A percentile compares a stretch with the other conserved stretches of the same genome.
Conservation (phyloP, 2,113 vertebrate species). For the Scolopax mira region DNA sequence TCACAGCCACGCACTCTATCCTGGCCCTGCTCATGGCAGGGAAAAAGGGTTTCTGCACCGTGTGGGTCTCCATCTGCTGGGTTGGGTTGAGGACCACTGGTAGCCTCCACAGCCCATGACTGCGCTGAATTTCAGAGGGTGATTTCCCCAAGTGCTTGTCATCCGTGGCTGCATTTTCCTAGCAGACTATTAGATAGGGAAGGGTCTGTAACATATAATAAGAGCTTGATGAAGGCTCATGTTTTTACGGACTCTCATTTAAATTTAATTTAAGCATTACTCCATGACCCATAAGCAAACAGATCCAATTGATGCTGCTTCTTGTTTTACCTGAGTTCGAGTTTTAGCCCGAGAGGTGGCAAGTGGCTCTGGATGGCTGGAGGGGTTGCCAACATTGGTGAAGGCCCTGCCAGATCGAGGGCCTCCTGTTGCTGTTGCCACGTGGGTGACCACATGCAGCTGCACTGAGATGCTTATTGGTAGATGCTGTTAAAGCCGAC, state of each 20-base stretch:
- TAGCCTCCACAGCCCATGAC: not conserved
- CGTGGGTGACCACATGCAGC: accelerated
- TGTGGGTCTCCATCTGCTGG: not conserved
- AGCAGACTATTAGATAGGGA: not conserved
- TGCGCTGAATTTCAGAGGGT: not conserved
- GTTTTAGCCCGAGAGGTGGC: not conserved
- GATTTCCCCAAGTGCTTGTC: not conserved
- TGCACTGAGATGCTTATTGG: not conserved
- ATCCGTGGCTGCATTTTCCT: not conserved
- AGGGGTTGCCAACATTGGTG: not conserved
- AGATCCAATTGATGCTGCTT: not conserved
- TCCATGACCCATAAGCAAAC: not conserved
- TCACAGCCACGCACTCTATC: not conserved
- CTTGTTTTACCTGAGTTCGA: not conserved
- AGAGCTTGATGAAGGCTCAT: not conserved
- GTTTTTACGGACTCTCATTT: not conserved
- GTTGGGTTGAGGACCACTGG: not conserved
- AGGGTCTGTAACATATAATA: not conserved
- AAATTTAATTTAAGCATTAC: not conserved
- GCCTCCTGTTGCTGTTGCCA: not conserved
- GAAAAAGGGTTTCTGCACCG: not conserved
- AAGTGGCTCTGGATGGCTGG: not conserved
- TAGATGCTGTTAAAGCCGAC: not conserved
- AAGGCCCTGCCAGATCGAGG: not conserved
- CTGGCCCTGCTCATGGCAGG: not conserved